Evolutionary conservation across 2,797 vertebrate genomes (phyloP), one percentile per base, ranked within the genome.

Genomic region (Phylloscopus collybita): DNA sequence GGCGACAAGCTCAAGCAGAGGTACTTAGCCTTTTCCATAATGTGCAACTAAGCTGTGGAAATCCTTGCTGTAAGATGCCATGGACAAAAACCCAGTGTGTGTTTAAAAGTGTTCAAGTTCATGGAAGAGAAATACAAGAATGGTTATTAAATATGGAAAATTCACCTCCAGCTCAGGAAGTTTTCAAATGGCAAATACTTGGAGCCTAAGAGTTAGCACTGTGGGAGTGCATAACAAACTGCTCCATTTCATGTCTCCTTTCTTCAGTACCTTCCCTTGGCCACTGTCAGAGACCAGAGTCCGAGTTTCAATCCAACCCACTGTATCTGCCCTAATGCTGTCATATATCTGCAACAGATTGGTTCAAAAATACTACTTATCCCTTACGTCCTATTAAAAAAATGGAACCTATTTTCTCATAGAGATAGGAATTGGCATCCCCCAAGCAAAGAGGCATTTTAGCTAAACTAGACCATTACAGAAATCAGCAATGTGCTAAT

Each of bases 11-110:
- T 88, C 83, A 38, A 73, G 80, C 47, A 90, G 71, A 92, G 34
- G 16, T 34, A 64, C 71, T 87, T 62, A 70, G 82, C 53, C 40
- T 79, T 75, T 75, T 62, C 78, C 53, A 92, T 78, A 69, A 71
- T 2, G 16, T 20, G 26, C 40, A 94, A 32, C 62, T 59, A 81
- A 79, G 71, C 80, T 29, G 49, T 30, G 64, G 36, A 93, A 95
- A 94, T 72, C 66, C 65, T 69, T 62, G 45, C 42, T 3, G 1
- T 45, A 69, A 81, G 62, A 93, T 42, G 54, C 19, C 29, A 47
- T 0, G 2, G 62, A 84, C 51, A 90, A 62, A 69, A 88, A 84
- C 20, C 27, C 3, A 1, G 30, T 0, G 0, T 36, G 54, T 29
- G 18, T 62, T 93, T 83, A 45, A 23, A 90, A 95, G 40, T 25